Conservation (phyloP, 2,797 vertebrate species). For the Graptemys geographica region DNA sequence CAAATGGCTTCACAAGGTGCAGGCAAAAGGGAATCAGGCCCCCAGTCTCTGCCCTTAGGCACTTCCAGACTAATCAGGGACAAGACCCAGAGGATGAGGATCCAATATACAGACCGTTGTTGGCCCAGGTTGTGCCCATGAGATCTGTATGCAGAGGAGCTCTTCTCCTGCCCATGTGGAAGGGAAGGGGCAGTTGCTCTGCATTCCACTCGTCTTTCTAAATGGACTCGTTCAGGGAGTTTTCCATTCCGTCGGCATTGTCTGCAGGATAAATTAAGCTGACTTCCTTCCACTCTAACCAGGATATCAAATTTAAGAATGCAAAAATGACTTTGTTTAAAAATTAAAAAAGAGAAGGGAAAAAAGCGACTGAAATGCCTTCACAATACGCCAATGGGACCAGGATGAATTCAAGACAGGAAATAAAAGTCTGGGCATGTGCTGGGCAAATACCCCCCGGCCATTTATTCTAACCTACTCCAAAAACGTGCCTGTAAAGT, state of each 20-base stretch:
- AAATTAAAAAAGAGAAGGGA: not conserved
- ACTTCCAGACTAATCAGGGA: not conserved
- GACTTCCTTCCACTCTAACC: not conserved
- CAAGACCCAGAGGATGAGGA: not conserved
- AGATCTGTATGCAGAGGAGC: not conserved
- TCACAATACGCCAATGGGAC: not conserved
- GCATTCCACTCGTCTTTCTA: not conserved
- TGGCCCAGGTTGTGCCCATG: not conserved
- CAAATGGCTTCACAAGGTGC: not conserved
- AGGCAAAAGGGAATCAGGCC: not conserved
- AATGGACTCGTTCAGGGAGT: not conserved
- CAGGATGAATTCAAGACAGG: not conserved
- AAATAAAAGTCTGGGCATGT: not conserved
- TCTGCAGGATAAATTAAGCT: not conserved
- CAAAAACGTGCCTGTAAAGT: constrained; percentile 1
- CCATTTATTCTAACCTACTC: not conserved
- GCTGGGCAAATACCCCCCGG: not conserved
- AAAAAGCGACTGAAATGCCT: not conserved
- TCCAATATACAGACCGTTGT: not conserved
- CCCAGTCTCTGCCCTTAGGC: not conserved
- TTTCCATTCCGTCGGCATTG: not conserved
- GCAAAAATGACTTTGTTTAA: not conserved
- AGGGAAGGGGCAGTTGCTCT: not conserved
- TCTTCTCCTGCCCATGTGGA: not conserved
- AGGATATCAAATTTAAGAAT: not conserved